phyloP scores from a whole-genome alignment of 2,113 vertebrate genomes.

The Indicator indicator region DNA sequence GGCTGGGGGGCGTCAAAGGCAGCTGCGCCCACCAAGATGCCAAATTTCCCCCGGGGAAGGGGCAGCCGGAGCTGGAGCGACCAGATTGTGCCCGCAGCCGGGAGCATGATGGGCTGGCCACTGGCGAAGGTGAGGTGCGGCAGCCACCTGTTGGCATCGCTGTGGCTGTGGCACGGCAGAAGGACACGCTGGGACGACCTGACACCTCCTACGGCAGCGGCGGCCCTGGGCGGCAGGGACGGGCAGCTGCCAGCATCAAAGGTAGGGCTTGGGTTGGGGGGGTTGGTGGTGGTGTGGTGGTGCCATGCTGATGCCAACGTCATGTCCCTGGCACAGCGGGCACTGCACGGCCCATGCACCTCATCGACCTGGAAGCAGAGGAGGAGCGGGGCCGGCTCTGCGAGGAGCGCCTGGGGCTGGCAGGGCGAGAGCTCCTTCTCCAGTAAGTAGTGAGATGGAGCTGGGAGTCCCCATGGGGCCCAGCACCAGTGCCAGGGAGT shows the following conservation, averaged over 20 bases:
- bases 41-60: constrained; percentile 81
- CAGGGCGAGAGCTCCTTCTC: constrained; percentile 86
- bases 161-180: constrained; percentile 91
- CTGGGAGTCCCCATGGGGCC: not conserved
- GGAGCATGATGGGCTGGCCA: constrained; percentile 79
- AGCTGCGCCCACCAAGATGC: constrained; percentile 90
- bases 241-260: constrained; percentile 64
- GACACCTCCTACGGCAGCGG: constrained; percentile 72
- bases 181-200: constrained; percentile 85
- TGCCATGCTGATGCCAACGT: not conserved
- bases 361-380: constrained; percentile 83
- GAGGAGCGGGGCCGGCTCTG: constrained; percentile 88
- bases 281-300: rapidly evolving
- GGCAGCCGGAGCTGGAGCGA: constrained; percentile 83
- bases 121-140: constrained; percentile 88
- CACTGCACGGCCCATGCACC: constrained; percentile 77
- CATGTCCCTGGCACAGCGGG: constrained; percentile 53
- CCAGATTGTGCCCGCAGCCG: constrained; percentile 86
- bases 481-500: not conserved
- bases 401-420: constrained; percentile 88
- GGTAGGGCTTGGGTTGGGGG: not conserved
- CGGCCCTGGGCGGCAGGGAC: constrained; percentile 79
- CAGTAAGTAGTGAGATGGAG: constrained; percentile 73
- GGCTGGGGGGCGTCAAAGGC: constrained; percentile 87
- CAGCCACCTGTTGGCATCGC: constrained; percentile 96